These are phyloP conservation scores for Ammodytes dubius DNA, from an alignment of 2,113 vertebrate genomes.

Conservation along the genomic window DNA sequence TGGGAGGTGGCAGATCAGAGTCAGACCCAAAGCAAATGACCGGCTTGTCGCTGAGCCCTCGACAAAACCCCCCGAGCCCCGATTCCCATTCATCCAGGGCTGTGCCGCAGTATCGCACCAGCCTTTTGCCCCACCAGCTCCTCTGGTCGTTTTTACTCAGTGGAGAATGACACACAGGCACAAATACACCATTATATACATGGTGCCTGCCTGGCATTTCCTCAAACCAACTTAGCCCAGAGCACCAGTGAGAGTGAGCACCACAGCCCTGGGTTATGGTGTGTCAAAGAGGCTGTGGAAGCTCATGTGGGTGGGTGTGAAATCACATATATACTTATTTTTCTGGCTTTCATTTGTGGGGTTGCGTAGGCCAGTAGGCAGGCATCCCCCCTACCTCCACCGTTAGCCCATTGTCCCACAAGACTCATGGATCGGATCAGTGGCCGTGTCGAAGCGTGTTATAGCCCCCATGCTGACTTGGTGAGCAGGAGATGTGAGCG, in stretches of 20 bases:
- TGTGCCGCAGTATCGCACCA: constrained; percentile 7
- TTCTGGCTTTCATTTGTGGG: constrained; percentile 8
- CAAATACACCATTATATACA: constrained; percentile 61
- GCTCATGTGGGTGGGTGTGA: constrained; percentile 31
- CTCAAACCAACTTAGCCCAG: constrained; percentile 26
- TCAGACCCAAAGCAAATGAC: constrained; percentile 40
- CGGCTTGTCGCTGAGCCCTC: constrained; percentile 28
- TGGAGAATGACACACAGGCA: constrained; percentile 61
- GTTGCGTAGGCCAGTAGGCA: constrained; percentile 12
- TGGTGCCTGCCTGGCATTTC: constrained; percentile 45
- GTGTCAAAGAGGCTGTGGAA: constrained; percentile 26
- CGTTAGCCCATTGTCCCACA: constrained; percentile 4
- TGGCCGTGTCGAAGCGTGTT: constrained; percentile 21
- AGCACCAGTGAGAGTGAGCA: constrained; percentile 15
- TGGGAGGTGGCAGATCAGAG: constrained; percentile 51
- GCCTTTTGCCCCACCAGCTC: constrained; percentile 15
- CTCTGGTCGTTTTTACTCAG: constrained; percentile 64
- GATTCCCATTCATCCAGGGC: constrained; percentile 28
- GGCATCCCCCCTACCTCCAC: not conserved
- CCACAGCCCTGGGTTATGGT: constrained; percentile 13
- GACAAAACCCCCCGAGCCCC: constrained; percentile 28
- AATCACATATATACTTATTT: constrained; percentile 6
- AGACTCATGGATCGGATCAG: constrained; percentile 36
- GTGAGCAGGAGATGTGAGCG: constrained; percentile 39
- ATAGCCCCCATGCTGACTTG: constrained; percentile 24